A percentile compares a stretch with the other conserved stretches of the same genome.
phyloP scores from a whole-genome alignment of 2,797 vertebrate species.

The Perodicticus potto region DNA sequence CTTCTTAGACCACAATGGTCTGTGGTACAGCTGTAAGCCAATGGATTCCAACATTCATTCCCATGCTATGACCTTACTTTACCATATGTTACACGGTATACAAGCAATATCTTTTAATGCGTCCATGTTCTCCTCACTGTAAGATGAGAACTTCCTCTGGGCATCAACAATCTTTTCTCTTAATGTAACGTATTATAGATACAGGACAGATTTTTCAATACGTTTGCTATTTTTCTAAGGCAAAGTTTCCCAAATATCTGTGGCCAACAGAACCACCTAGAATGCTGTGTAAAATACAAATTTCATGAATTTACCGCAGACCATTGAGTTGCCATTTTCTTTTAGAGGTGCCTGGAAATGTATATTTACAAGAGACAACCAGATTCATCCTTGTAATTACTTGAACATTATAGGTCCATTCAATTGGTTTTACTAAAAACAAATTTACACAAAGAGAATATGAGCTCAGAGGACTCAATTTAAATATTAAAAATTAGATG shows the following conservation, averaged over 20 bases:
- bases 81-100: background rate
- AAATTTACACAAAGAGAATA: background rate
- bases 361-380: background rate
- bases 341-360: background rate
- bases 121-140: background rate
- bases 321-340: background rate
- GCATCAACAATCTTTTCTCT: background rate
- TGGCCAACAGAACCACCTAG: background rate
- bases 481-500: background rate
- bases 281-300: background rate
- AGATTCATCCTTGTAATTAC: background rate
- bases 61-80: background rate
- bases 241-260: background rate
- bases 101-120: background rate
- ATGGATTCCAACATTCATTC: background rate
- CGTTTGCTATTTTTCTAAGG: background rate
- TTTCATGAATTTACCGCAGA: background rate
- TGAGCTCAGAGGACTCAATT: background rate
- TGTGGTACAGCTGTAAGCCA: constrained; percentile 30
- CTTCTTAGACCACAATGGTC: background rate
- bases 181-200: background rate
- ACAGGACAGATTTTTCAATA: background rate
- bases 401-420: background rate
- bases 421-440: constrained; percentile 1
- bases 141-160: background rate